Evolutionary conservation across 2,797 vertebrate species (phyloP), one percentile per base, ranked within the genome.

Genomic region (Cirrhinus molitorella): DNA sequence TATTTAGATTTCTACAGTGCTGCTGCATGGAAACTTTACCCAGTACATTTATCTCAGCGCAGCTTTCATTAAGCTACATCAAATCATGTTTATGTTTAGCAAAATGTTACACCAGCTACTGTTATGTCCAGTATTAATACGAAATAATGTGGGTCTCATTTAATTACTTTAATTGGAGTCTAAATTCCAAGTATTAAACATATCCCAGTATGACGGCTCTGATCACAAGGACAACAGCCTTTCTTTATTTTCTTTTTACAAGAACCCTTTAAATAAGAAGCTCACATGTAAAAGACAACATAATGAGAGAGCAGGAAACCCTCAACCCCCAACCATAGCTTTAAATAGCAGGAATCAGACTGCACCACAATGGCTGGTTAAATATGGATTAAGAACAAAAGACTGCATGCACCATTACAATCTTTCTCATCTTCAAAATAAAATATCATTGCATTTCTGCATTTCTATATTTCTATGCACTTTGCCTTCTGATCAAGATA

Each of bases 211-310:
- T 21, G 45, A 73, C 11, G 16, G 10, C 5, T 73, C 16, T 4
- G 3, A 61, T 61, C 23, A 34, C 25, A 40, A 63, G n/a, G 14
- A 53, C 57, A 37, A 34, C 21, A 25, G 7, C 5, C 0, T 79
- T 83, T 85, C 70, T 88, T 43, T 85, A 61, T 83, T 61, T 86
- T 88, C 75, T 89, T 65, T 89, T 87, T 90, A 89, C 83, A 89
- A 34, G 73, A 83, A 83, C 51, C 87, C 75, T 85, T 88, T 87
- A 88, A 88, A 89, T 87, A 91, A 84, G 51, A 90, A 84, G 45
- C 79, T 65, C 59, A 88, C 85, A 80, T 59, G 43, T 73, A 85
- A 76, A 87, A 68, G 73, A 87, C 51, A 82, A 73, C 79, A 76
- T 83, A 88, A 85, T 72, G 49, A 81, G 23, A 74, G 34, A 79